Base-by-base conservation (phyloP, 2,113 vertebrate species). In the Tetrao urogallus region DNA sequence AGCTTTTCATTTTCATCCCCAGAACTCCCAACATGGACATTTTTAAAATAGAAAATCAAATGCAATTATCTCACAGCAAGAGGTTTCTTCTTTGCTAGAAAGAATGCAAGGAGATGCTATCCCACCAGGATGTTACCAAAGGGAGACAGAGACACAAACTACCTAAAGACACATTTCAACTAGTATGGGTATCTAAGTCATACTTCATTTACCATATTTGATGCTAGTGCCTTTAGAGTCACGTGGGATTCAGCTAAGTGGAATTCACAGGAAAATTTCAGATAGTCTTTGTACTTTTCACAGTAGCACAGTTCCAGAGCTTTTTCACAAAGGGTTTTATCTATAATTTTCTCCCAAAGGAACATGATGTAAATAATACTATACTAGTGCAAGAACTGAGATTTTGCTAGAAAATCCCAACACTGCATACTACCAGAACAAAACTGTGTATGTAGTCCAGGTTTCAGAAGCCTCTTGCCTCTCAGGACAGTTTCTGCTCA, bases 291-390 rank as follows among this genome's bases (percentile, higher is more conserved):
- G 11, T 12, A 3, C 21, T 84, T 69, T 63, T 15, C n/a, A 45
- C 15, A n/a, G 4, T 13, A n/a, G 18, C 21, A 11, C 0, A 0
- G 25, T n/a, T 38, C 18, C 54, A 22, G n/a, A 71, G 15, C 3
- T 75, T 58, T 16, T 25, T 10, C 20, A 25, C 2, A 3, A 11
- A 0, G 2, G 21, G 6, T 15, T 65, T 60, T n/a, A n/a, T 36
- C 38, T 47, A 14, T 11, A 11, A 14, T 76, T 42, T 80, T 60
- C 43, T 65, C 18, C 22, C 15, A 13, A 18, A 42, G 47, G 27
- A 70, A 24, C 2, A 40, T n/a, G 15, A 34, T 50, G 22, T 7
- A 57, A 71, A 8, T 11, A n/a, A 7, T 40, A 11, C 5, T 56
- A 1, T 0, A 2, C 54, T 69, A 83, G n/a, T 88, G 40, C 2